Evolutionary conservation across 2,888 invertebrate genomes (phyloP).

Genomic region (Plutella xylostella): DNA sequence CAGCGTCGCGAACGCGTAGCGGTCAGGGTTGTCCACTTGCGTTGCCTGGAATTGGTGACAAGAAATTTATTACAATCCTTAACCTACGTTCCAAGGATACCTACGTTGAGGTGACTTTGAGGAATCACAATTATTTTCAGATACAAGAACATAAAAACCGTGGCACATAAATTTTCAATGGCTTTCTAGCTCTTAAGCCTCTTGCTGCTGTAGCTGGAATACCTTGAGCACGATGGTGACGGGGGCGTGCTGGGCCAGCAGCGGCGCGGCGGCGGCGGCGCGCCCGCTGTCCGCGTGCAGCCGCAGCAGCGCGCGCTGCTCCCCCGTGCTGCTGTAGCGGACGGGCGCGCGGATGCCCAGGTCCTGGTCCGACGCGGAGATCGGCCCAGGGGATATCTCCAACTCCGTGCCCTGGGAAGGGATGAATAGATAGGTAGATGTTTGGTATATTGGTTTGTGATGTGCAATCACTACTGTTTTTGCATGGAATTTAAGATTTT

Average conservation of each 20-base stretch:
- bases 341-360: conserved; percentile 81
- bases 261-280: conserved; percentile 67
- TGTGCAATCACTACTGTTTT: no score
- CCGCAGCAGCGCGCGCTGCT: conserved; percentile 69
- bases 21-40: conserved; percentile 87
- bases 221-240: conserved; percentile 84
- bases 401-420: conserved; percentile 70
- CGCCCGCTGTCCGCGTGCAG: conserved; percentile 75
- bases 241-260: conserved; percentile 75
- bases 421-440: not conserved
- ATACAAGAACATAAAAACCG: no score
- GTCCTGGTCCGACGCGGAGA: conserved; percentile 86
- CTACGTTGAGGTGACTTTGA: no score
- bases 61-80: no score
- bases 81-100: not conserved
- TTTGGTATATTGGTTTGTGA: no score
- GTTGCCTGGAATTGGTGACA: conserved; percentile 74
- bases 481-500: no score
- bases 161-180: no score
- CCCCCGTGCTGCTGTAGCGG: conserved; percentile 57
- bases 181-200: not conserved
- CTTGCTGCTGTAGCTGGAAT: not conserved
- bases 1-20: conserved; percentile 88
- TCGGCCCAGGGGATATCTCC: conserved; percentile 76
- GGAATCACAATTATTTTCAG: no score